Conservation (phyloP, 2,888 invertebrate genomes). For the Charanyca ferruginea region DNA sequence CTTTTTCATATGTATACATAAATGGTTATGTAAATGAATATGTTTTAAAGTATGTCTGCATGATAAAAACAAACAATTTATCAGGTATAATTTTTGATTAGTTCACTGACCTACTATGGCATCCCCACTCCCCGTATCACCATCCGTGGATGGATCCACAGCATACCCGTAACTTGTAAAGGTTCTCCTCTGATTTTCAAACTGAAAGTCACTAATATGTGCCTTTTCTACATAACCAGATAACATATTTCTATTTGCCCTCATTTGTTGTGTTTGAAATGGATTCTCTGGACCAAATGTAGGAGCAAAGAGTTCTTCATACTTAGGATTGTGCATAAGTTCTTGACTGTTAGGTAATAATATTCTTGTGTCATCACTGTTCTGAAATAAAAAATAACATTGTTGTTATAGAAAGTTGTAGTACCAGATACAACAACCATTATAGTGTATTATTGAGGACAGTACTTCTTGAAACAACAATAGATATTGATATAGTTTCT, state of each 20-base stretch:
- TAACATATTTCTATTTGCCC: slow-evolving; percentile 96
- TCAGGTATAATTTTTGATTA: no score
- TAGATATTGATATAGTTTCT: no score
- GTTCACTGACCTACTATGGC: slow-evolving; percentile 84
- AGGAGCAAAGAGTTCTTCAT: slow-evolving; percentile 98
- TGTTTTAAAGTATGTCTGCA: no score
- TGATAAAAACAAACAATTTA: no score
- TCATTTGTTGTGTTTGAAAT: slow-evolving; percentile 97
- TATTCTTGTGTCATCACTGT: slow-evolving; percentile 93
- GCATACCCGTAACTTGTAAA: slow-evolving; percentile 99
- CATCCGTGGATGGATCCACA: slow-evolving; percentile 97
- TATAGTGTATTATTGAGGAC: not conserved
- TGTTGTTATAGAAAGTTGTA: not conserved
- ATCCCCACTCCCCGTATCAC: slow-evolving; percentile 83
- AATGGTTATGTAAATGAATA: no score
- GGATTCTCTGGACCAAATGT: slow-evolving; percentile 98
- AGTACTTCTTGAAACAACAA: no score
- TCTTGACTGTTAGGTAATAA: slow-evolving; percentile 96
- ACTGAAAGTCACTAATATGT: slow-evolving; percentile 98
- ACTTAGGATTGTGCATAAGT: slow-evolving; percentile 97
- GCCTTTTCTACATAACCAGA: slow-evolving; percentile 98
- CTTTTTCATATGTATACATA: no score
- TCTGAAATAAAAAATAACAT: slow-evolving; percentile 86
- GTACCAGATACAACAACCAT: not conserved
- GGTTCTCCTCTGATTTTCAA: slow-evolving; percentile 98